A percentile compares a stretch with the other conserved stretches of the same genome.
Evolutionary conservation across 1,140 invertebrate species (phyloP).

Genomic region (Agrypnia vestita): DNA sequence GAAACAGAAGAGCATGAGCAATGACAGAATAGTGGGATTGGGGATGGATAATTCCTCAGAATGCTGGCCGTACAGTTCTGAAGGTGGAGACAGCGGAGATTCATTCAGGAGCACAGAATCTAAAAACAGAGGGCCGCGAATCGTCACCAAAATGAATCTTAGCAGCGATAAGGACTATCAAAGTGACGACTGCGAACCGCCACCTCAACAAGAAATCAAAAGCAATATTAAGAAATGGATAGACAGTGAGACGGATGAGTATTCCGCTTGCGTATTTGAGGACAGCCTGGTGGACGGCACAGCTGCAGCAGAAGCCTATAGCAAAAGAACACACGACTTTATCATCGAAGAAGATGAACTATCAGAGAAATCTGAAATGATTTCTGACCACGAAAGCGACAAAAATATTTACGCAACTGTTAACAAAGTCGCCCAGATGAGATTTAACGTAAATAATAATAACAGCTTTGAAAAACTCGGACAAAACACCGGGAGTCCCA

Average conservation of each 20-base stretch:
- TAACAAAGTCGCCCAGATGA: slow-evolving; percentile 69
- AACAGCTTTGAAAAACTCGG: slow-evolving; percentile 62
- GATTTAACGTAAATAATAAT: slow-evolving; percentile 73
- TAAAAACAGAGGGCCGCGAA: slow-evolving; percentile 43
- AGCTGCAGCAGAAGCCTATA: slow-evolving; percentile 47
- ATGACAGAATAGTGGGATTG: slow-evolving; percentile 78
- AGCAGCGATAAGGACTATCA: slow-evolving; percentile 57
- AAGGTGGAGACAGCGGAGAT: slow-evolving; percentile 67
- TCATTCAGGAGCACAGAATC: slow-evolving; percentile 56
- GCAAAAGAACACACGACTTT: slow-evolving; percentile 64
- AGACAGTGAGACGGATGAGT: slow-evolving; percentile 53
- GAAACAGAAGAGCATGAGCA: slow-evolving; percentile 89
- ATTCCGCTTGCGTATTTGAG: slow-evolving; percentile 61
- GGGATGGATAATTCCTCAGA: slow-evolving; percentile 78
- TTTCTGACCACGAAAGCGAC: slow-evolving; percentile 64
- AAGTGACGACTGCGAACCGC: slow-evolving; percentile 52
- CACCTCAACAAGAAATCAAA: slow-evolving; percentile 51
- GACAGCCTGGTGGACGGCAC: slow-evolving; percentile 64
- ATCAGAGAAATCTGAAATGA: slow-evolving; percentile 50
- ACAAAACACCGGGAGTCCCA: slow-evolving; percentile 65
- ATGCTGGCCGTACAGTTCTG: slow-evolving; percentile 74
- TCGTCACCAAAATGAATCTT: slow-evolving; percentile 49
- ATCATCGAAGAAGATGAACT: slow-evolving; percentile 69
- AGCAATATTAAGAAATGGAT: slow-evolving; percentile 57
- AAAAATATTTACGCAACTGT: slow-evolving; percentile 70